Evolutionary conservation across 2,797 vertebrate genomes (phyloP).

Genomic region (Hippocampus kuda): DNA sequence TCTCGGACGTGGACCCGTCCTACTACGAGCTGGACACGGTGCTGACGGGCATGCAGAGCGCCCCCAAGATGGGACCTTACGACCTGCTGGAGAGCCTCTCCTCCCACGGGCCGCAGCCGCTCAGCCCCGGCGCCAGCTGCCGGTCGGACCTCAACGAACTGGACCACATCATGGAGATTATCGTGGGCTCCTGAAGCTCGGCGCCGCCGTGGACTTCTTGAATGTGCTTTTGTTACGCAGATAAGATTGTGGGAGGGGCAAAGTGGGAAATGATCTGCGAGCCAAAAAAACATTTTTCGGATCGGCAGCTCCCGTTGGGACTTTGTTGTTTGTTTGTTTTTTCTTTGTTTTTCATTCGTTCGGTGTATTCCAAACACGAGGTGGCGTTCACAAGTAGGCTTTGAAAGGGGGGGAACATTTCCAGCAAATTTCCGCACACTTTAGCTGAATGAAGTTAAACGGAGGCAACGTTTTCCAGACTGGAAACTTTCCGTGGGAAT

Average conservation of each 20-base stretch:
- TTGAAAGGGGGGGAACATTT: neutral
- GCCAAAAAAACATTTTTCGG: conserved; percentile 17
- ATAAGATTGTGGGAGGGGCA: conserved; percentile 40
- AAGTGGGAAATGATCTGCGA: conserved; percentile 47
- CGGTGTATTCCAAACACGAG: conserved; percentile 3
- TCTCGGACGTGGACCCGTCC: conserved; percentile 88
- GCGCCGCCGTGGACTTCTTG: conserved; percentile 50
- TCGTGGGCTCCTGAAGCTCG: conserved; percentile 82
- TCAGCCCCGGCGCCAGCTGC: conserved; percentile 74
- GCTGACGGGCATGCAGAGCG: conserved; percentile 86
- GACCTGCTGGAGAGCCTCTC: conserved; percentile 83
- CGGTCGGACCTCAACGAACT: conserved; percentile 89
- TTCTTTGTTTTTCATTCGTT: neutral
- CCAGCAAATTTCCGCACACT: neutral
- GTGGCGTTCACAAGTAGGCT: neutral
- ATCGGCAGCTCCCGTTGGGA: conserved; percentile 25
- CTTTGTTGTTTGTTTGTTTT: conserved; percentile 10
- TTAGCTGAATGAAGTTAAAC: neutral
- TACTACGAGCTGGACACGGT: conserved; percentile 92
- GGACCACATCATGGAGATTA: conserved; percentile 92
- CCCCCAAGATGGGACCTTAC: conserved; percentile 79
- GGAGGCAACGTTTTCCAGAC: neutral
- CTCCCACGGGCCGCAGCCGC: conserved; percentile 59
- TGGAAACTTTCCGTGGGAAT: neutral
- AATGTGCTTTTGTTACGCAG: conserved; percentile 50